Evolutionary conservation across 2,113 vertebrate species (phyloP), one percentile per base, ranked within the genome.

Genomic region (Podarcis cretensis): DNA sequence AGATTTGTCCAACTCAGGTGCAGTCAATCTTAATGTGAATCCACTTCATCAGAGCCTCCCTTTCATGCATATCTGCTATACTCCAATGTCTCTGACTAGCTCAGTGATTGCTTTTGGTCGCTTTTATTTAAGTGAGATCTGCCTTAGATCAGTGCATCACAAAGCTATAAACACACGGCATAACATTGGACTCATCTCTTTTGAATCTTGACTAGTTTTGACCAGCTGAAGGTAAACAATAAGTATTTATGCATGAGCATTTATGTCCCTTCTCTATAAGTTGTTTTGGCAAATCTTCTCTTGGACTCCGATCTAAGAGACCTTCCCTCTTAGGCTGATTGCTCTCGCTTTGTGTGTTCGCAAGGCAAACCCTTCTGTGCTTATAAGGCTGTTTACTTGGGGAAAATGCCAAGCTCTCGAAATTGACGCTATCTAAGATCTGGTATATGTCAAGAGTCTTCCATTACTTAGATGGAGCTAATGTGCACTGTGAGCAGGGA

Each of bases 351-450:
- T 74, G 80, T 81, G 69, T 82, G 86, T 57, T n/a, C n/a, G 79
- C 86, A 75, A 23, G 21, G 20, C 69, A 88, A 82, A 57, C 54
- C 80, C 68, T 74, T 81, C 79, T 30, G 35, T 74, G 32, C 48
- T 74, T 82, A 88, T 82, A 75, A 65, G 71, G 37, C 79, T 88
- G 35, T 88, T 88, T 82, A 75, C 86, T 88, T 82, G 86, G 86
- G 86, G 63, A 65, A 40, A 88, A 48, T 75, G 71, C 69, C 86
- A 82, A 82, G 27, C 79, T 82, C 86, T 88, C 79, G 74, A 82
- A 87, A 87, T 87, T 66, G 68, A 87, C 25, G 73, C 32, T 76
- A 40, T 86, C 57, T 48, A 82, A 82, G 69, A 88, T 81, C 69
- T 88, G 69, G 79, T 82, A 82, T 75, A 69, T 81, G 81, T 82